Conservation (phyloP, 1,140 invertebrate genomes). For the Sarcophaga bullata region DNA sequence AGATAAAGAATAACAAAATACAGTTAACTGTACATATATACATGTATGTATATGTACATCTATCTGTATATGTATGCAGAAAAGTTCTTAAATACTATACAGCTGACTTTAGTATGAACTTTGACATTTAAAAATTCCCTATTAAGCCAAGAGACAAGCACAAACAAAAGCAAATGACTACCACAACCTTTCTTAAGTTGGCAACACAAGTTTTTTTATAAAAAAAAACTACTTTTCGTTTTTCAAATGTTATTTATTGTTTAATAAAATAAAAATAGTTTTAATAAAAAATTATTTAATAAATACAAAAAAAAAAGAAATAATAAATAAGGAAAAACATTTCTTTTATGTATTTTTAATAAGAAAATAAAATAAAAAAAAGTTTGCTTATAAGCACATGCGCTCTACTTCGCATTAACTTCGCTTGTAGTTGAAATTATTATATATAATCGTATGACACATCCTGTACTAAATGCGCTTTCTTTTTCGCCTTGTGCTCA, state of each 20-base stretch:
- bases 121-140: not conserved
- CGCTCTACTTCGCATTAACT: not conserved
- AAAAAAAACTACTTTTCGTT: too few species aligned
- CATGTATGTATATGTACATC: not conserved
- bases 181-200: not conserved
- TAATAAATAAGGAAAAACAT: too few species aligned
- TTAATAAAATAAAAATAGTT: too few species aligned
- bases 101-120: not conserved
- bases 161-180: not conserved
- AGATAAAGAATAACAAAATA: not conserved
- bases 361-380: not conserved
- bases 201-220: not conserved
- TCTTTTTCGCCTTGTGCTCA: not conserved
- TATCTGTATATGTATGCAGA: not conserved
- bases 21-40: not conserved
- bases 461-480: not conserved
- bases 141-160: not conserved
- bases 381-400: not conserved
- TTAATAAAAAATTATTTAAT: too few species aligned
- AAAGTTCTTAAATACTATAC: not conserved
- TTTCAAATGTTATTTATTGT: too few species aligned
- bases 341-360: not conserved
- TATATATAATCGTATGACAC: constrained; percentile 18
- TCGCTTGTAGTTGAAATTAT: not conserved
- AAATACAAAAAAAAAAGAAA: too few species aligned